Percentiles rank a stretch among this genome's conserved stretches.
Conservation (phyloP, 2,113 vertebrate species). For the Paedocypris sp. region DNA sequence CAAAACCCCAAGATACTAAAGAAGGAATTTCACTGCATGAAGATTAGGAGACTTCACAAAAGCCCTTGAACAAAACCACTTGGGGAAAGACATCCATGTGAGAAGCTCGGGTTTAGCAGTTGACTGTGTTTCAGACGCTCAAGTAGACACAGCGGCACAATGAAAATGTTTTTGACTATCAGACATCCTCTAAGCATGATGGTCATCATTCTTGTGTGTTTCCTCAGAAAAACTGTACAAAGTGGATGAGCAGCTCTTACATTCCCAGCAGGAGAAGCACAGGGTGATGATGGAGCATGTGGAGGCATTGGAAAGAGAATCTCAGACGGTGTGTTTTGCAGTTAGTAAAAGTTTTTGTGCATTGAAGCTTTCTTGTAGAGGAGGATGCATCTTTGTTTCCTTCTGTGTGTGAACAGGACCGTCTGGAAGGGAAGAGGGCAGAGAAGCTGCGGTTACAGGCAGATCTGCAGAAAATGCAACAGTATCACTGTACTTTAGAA, state of each 20-base stretch:
- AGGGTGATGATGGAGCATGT: slow-evolving; percentile 70
- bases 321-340: slow-evolving; percentile 71
- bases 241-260: slow-evolving; percentile 70
- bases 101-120: no score
- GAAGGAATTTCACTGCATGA: no score
- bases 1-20: no score
- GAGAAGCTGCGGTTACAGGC: slow-evolving; percentile 73
- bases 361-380: no score
- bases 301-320: slow-evolving; percentile 77
- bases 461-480: slow-evolving; percentile 81
- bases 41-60: no score
- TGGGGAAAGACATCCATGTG: no score
- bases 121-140: no score
- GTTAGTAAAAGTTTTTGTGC: no score
- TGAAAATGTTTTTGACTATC: no score
- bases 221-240: slow-evolving; percentile 76
- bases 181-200: no score
- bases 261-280: slow-evolving; percentile 66
- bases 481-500: slow-evolving; percentile 69
- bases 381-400: slow-evolving; percentile 38
- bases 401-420: slow-evolving; percentile 64
- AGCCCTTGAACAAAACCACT: no score
- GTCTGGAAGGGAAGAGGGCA: slow-evolving; percentile 68
- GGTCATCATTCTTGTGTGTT: neutral
- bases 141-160: no score